Base-by-base conservation (phyloP, 2,113 vertebrate genomes). In the Glareola pratincola region DNA sequence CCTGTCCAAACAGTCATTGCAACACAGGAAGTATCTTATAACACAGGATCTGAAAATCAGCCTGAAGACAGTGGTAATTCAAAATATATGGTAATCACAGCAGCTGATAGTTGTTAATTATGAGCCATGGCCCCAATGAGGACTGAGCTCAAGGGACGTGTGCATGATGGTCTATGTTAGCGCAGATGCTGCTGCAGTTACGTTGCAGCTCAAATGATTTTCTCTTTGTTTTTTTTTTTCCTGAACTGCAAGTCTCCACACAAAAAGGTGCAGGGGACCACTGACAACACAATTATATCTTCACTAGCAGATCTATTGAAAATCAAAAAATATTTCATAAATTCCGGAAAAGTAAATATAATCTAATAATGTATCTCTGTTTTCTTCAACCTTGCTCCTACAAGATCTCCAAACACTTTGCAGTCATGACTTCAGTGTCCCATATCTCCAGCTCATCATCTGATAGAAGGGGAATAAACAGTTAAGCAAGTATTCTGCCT, bases 1-100 rank as follows among this genome's bases (percentile, higher is more conserved):
- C 22, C 29, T 81, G 8, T 57, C 26, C 4, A 8, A 88, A 60
- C 16, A 76, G 21, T 7, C 2, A 7, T 90, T 90, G 54, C 43
- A 78, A 92, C 37, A 32, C 15, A 48, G 9, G 5, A 75, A 56
- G 19, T 62, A 23, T n/a, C 48, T 95, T 57, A 66, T 51, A 96
- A 88, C 21, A 36, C 26, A 86, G 48, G 24, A 92, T 92, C 76
- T 95, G 66, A 78, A 92, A 97, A 92, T 69, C 53, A 93, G 54
- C 29, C 17, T 45, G 67, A 72, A 75, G 50, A 69, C 12, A 53
- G 43, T 79, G 83, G 41, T 72, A 88, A 91, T 85, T 93, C 43
- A 94, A 93, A 85, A 53, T 94, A 85, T 27, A 43, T 86, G 62
- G 20, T 45, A 90, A 94, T 80, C 51, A 84, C 21, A 90, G 74